These are phyloP conservation scores for Pangasianodon hypophthalmus DNA, from an alignment of 2,113 vertebrate genomes.

Conservation along the genomic window DNA sequence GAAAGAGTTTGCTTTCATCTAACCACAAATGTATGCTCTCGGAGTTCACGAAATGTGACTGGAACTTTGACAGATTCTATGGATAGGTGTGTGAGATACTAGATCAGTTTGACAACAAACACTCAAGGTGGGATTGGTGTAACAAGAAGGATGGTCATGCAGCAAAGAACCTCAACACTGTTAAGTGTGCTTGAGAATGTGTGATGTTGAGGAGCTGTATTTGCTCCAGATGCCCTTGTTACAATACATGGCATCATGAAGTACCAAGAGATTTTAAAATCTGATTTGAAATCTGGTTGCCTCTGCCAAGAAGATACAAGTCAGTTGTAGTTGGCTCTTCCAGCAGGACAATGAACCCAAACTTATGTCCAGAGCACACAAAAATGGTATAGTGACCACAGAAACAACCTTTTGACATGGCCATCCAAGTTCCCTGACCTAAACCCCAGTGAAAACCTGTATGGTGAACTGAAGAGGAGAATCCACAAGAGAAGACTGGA, in stretches of 20 bases:
- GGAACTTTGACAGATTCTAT: background rate
- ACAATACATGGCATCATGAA: background rate
- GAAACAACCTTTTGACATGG: background rate
- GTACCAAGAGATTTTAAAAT: background rate
- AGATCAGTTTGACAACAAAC: background rate
- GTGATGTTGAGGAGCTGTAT: background rate
- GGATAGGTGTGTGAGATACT: background rate
- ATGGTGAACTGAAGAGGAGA: background rate
- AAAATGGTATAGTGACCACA: background rate
- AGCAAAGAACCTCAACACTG: background rate
- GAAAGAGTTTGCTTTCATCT: background rate
- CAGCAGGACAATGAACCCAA: background rate
- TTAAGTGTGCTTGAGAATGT: background rate
- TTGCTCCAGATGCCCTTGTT: background rate
- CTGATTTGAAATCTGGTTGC: background rate
- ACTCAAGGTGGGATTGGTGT: background rate
- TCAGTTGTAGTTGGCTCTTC: background rate
- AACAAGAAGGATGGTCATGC: background rate
- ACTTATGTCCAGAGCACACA: background rate
- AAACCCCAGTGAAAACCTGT: background rate
- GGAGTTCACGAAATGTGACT: background rate
- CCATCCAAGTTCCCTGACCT: background rate
- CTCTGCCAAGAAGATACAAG: background rate
- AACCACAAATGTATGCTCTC: background rate
- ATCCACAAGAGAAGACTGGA: background rate